phyloP scores from a whole-genome alignment of 2,888 invertebrate genomes.

The Blera fallax region DNA sequence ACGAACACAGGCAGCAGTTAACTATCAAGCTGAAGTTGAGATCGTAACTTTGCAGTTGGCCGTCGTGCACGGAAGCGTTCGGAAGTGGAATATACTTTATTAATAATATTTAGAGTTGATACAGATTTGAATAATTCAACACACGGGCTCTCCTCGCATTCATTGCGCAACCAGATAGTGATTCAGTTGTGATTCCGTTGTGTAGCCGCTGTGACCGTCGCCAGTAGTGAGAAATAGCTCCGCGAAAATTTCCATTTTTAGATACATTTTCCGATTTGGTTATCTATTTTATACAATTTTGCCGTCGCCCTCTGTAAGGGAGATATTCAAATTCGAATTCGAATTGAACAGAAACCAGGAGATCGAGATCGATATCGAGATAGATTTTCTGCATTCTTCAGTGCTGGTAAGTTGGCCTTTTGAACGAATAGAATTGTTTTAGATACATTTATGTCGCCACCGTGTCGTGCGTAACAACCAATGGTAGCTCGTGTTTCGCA shows the following conservation, averaged over 20 bases:
- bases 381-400: constrained; percentile 46
- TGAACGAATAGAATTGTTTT: constrained; percentile 48
- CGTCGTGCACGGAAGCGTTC: constrained; percentile 82
- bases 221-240: not conserved
- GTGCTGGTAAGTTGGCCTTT: constrained; percentile 46
- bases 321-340: constrained; percentile 21
- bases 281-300: constrained; percentile 10
- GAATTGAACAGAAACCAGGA: not conserved
- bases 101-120: constrained; percentile 80
- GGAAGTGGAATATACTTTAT: constrained; percentile 82
- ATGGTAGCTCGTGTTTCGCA: constrained; percentile 72
- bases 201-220: constrained; percentile 38
- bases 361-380: constrained; percentile 5
- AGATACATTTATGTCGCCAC: constrained; percentile 34
- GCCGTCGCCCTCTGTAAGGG: constrained; percentile 43
- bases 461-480: constrained; percentile 64
- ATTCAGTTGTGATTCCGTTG: constrained; percentile 58
- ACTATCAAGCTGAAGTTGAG: constrained; percentile 82
- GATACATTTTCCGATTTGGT: not conserved
- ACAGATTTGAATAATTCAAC: constrained; percentile 72
- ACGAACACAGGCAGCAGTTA: constrained; percentile 80
- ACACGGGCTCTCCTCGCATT: constrained; percentile 41
- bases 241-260: constrained; percentile 16
- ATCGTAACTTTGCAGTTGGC: constrained; percentile 82
- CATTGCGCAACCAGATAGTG: constrained; percentile 60